phyloP scores from a whole-genome alignment of 2,113 vertebrate genomes.

The Vulpes ferrilata region DNA sequence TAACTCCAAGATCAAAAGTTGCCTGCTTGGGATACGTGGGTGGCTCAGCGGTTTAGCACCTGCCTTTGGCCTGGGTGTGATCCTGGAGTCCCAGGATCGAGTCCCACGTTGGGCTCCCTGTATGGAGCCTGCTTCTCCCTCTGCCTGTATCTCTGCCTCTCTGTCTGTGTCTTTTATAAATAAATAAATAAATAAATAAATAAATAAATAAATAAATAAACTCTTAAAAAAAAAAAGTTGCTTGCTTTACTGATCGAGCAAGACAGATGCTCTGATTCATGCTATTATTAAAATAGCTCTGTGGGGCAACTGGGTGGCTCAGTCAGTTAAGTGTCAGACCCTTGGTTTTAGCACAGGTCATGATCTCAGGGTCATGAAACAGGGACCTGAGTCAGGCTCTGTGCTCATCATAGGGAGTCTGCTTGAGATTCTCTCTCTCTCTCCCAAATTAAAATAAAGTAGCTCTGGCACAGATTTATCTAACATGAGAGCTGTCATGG shows the following conservation, averaged over 20 bases:
- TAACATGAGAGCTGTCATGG: neutral
- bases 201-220: no score
- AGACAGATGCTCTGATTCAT: neutral
- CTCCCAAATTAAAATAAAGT: neutral
- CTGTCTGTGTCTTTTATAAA: no score
- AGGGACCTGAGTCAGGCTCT: neutral
- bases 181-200: no score
- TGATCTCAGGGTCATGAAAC: neutral
- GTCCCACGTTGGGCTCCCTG: no score
- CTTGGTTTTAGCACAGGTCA: neutral
- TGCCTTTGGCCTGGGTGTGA: no score
- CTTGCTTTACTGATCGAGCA: neutral
- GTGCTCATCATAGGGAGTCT: neutral
- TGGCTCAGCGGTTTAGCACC: no score
- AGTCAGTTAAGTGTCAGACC: neutral
- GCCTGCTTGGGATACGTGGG: no score
- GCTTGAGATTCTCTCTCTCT: neutral
- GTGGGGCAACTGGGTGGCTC: neutral
- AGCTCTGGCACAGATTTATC: neutral
- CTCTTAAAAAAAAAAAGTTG: neutral
- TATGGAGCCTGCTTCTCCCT: no score
- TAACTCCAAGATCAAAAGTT: neutral
- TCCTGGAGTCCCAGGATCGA: no score
- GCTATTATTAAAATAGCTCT: neutral
- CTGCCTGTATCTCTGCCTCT: no score